Evolutionary conservation across 2,797 vertebrate genomes (phyloP).

Genomic region (Dryobates pubescens): DNA sequence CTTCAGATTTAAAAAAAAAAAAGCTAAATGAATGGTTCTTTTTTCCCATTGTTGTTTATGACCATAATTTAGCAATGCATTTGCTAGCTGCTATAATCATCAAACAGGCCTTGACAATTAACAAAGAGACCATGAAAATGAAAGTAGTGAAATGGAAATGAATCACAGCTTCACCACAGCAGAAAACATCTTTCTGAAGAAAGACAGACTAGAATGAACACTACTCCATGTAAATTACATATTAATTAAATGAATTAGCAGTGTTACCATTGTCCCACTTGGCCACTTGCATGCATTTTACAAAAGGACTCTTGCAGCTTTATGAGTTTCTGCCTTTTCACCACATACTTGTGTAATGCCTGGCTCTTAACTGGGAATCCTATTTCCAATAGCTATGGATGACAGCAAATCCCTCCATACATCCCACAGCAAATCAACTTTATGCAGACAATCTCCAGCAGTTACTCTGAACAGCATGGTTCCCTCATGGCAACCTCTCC

Average conservation of each 20-base stretch:
- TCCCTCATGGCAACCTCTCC: background rate
- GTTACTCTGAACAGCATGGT: background rate
- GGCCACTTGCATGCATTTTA: slow-evolving; percentile 36
- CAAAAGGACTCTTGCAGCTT: slow-evolving; percentile 55
- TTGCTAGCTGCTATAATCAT: slow-evolving; percentile 68
- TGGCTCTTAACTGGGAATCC: slow-evolving; percentile 37
- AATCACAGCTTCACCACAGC: slow-evolving; percentile 65
- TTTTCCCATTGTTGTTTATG: slow-evolving; percentile 56
- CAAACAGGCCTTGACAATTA: slow-evolving; percentile 66
- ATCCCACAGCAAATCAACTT: background rate
- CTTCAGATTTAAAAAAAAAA: background rate
- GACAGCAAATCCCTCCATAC: background rate
- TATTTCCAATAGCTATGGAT: background rate
- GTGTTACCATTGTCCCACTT: slow-evolving; percentile 60
- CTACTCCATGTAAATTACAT: slow-evolving; percentile 65
- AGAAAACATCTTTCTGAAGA: slow-evolving; percentile 71
- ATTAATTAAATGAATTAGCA: slow-evolving; percentile 73
- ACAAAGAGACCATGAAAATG: slow-evolving; percentile 69
- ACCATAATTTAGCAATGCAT: slow-evolving; percentile 66
- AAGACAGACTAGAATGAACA: slow-evolving; percentile 55
- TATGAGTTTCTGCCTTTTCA: slow-evolving; percentile 39
- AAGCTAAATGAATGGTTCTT: slow-evolving; percentile 27
- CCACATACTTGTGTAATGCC: background rate
- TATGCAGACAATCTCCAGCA: background rate
- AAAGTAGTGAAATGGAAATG: slow-evolving; percentile 70